These are phyloP conservation scores for Cacatua alba DNA, from an alignment of 2,113 vertebrate species.

Conservation along the genomic window DNA sequence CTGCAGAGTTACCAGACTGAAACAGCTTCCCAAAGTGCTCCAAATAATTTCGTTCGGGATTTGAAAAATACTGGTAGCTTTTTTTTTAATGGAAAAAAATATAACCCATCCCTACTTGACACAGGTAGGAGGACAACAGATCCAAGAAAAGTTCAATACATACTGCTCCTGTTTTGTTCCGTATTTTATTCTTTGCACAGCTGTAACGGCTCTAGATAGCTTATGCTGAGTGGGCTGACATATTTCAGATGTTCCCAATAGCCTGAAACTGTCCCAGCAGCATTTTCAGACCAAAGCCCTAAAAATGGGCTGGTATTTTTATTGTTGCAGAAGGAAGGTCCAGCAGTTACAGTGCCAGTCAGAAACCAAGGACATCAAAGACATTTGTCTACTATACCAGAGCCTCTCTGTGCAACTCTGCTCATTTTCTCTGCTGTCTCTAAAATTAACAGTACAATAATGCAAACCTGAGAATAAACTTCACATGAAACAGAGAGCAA, in stretches of 20 bases:
- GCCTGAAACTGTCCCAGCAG: background rate
- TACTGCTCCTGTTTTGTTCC: accelerated
- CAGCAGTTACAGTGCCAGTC: background rate
- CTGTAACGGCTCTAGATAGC: background rate
- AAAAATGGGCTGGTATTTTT: background rate
- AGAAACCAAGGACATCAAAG: background rate
- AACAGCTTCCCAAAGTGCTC: background rate
- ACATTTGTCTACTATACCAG: background rate
- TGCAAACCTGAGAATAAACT: background rate
- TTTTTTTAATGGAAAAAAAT: background rate
- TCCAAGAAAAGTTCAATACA: background rate
- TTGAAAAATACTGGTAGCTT: background rate
- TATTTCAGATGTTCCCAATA: background rate
- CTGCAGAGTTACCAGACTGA: background rate
- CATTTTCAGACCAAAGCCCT: background rate
- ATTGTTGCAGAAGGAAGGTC: background rate
- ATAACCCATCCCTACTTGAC: background rate
- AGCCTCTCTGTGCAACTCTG: background rate
- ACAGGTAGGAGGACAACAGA: background rate
- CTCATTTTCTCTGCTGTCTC: background rate
- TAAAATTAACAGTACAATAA: background rate
- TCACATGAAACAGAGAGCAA: background rate
- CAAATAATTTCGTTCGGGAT: background rate
- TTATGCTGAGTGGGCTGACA: background rate
- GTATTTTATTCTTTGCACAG: background rate